Evolutionary conservation across 2,113 vertebrate species (phyloP).

Genomic region (Cranoglanis bouderius): DNA sequence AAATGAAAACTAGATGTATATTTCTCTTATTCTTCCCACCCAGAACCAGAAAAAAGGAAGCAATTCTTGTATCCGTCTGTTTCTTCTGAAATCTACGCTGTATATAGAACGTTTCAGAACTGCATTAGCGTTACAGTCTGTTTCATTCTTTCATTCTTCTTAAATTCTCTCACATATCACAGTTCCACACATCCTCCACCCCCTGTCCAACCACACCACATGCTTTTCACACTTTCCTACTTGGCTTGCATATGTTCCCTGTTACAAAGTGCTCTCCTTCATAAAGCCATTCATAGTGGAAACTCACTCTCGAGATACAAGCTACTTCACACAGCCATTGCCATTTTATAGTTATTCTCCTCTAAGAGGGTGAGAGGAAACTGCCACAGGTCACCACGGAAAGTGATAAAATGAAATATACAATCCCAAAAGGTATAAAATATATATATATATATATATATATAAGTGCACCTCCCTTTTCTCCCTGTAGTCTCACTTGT

Average conservation of each 20-base stretch:
- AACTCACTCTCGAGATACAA: conserved; percentile 16
- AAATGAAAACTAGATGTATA: neutral
- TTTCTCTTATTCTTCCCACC: neutral
- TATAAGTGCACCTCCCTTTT: neutral
- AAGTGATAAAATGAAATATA: neutral
- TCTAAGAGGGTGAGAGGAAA: conserved; percentile 20
- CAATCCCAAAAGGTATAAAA: neutral
- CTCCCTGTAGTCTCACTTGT: neutral
- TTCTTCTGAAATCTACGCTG: neutral
- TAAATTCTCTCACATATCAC: neutral
- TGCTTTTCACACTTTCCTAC: neutral
- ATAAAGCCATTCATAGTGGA: conserved; percentile 16
- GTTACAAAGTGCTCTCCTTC: neutral
- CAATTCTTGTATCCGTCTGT: neutral
- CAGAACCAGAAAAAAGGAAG: neutral
- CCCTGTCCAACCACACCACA: neutral
- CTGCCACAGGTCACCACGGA: conserved; percentile 9
- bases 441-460: neutral
- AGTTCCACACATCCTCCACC: neutral
- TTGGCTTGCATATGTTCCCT: neutral
- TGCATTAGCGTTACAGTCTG: neutral
- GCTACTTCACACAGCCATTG: conserved; percentile 30
- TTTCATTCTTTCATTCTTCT: neutral
- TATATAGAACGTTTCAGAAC: neutral
- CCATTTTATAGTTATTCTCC: conserved; percentile 24